Evolutionary conservation across 2,113 vertebrate species (phyloP).

Genomic region (Albula glossodonta): DNA sequence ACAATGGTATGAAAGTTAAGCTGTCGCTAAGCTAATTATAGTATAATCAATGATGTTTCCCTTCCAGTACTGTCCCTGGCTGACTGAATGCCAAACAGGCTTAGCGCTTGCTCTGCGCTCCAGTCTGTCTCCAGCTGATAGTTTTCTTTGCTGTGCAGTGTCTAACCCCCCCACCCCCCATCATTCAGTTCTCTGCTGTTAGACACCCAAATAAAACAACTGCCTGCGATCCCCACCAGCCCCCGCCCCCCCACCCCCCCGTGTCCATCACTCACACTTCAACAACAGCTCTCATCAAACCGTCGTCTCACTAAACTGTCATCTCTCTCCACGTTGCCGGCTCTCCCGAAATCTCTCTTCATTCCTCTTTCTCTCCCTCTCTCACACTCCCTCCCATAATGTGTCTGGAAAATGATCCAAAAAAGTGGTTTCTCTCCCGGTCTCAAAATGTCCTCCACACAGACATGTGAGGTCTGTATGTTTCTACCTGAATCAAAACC

Average conservation of each 20-base stretch:
- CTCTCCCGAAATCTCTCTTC: not conserved
- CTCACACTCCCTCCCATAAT: not conserved
- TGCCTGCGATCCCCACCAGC: not conserved
- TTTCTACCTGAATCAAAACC: not conserved
- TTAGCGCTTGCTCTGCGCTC: not conserved
- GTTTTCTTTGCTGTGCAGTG: not conserved
- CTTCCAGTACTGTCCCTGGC: slow-evolving; percentile 6
- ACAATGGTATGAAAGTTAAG: slow-evolving; percentile 38
- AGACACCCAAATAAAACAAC: not conserved
- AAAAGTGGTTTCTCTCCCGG: not conserved
- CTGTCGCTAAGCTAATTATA: slow-evolving; percentile 39
- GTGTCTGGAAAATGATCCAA: not conserved
- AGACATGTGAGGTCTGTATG: not conserved
- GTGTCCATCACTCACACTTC: not conserved
- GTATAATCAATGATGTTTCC: slow-evolving; percentile 31
- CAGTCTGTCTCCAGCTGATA: not conserved
- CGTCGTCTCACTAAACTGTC: not conserved
- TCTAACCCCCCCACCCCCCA: not conserved
- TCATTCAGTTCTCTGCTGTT: too few relatives aligned
- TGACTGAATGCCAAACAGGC: not conserved
- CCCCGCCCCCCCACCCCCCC: not conserved
- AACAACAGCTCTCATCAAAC: not conserved
- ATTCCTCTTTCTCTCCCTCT: not conserved
- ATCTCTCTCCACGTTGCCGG: not conserved
- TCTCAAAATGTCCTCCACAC: too few relatives aligned